Evolutionary conservation across 2,888 invertebrate species (phyloP), one percentile per base, ranked within the genome.

Genomic region (Cheilosia pagana): DNA sequence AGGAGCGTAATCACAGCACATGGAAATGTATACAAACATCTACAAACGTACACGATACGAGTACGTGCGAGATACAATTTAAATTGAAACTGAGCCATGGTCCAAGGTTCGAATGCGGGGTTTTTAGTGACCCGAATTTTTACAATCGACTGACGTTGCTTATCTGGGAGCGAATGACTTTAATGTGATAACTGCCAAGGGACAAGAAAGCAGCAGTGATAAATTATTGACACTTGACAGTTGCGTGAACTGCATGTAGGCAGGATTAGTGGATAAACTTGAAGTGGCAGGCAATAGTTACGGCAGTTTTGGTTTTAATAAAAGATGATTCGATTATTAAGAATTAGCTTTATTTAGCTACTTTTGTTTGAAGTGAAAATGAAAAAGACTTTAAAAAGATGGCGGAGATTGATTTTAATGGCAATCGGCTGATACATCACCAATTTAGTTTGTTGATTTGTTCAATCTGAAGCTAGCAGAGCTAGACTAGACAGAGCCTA

Each of bases 81-180:
- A 62, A 81, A 75, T 70, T 85, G 81, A 55, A 76, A 75, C 85
- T 60, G 75, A 76, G 75, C 63, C 81, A 76, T 75, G 70, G 76
- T 76, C 75, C 81, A 81, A 85, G 71, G 85, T 85, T 81, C 76
- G 65, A 45, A 8, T 50, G 79, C 41, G 57, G 21, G 23, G 57
- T 41, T 43, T 10, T 14, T 52, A 71, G 50, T 72, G 63, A 35
- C 28, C 43, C 74, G 31, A 43, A 35, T 41, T n/a, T 35, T 6
- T 48, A 50, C 41, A 68, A 65, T 39, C 43, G 35, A 43, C 43
- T 41, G 43, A 48, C 60, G 16, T 8, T 48, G 70, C 60, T 81
- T 71, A 85, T 81, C 71, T 76, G 50, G 53, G 43, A n/a, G 41
- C 60, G 62, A 76, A 81, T 85, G 71, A 67, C 81, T 75, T 65